Evolutionary conservation across 35 echinoderm and acorn worm genomes (phyloP), one percentile per base, ranked within the genome.

Genomic region (Nesometra sesokonis): DNA sequence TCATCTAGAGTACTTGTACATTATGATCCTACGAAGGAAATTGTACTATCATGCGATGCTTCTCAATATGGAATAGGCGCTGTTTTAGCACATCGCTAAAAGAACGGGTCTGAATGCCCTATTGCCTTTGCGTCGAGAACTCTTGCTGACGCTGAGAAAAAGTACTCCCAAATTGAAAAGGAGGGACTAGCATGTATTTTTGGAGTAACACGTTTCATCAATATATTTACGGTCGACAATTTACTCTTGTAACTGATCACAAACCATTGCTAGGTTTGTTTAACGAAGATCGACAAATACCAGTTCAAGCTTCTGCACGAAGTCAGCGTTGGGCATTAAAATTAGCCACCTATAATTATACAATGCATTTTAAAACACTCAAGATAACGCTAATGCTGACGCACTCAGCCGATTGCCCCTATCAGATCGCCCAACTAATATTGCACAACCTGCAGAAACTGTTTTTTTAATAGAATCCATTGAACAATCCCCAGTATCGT

Each of bases 301-400:
- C 91, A 33, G 32, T 82, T 23, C 78, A 84, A 36, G 90, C 90
- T 13, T 89, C 85, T 17, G 86, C 90, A 8, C 52, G 93, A 23
- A 88, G 92, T 0, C 88, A 96, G 40, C 57, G 90, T 35, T 96
- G 90, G 93, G 90, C 90, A 11, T 0, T 96, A 33, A 94, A 76
- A 17, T 79, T 94, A 19, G n/a, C 47, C 17, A 82, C 80, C 11
- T 90, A 94, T 37, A 19, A 80, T 43, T 94, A 90, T 31, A 23
- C 79, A 0, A n/a, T 90, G 0, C 31, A 46, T 7, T 88, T 78
- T 37, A 89, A 90, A 76, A 79, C 23, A 0, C 86, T 81, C 0
- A 33, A 81, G 0, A 47, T 82, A 5, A 91, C 77, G 82, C 77
- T 27, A 91, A 94, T 57, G 83, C 89, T 0, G 88, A 93, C 47